Evolutionary conservation across 1,140 invertebrate species (phyloP).

Genomic region (Plectrocnemia conspersa): DNA sequence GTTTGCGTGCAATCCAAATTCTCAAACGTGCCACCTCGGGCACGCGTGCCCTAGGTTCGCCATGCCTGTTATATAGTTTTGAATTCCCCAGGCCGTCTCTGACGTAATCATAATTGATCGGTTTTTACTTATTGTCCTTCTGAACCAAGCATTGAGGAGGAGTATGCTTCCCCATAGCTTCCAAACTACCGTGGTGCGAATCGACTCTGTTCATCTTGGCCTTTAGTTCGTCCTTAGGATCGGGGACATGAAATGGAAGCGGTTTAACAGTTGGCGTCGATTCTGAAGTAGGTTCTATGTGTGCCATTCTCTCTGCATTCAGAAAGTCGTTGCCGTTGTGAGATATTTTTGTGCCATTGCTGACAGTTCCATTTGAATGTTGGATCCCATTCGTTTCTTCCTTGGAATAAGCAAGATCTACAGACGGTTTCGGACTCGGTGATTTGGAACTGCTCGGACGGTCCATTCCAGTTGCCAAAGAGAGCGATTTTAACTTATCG

Average conservation of each 20-base stretch:
- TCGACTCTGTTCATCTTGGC: constrained; percentile 51
- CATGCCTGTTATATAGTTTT: too few relatives aligned
- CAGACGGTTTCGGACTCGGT: constrained; percentile 25
- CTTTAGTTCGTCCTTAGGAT: constrained; percentile 42
- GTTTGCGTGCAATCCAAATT: too few relatives aligned
- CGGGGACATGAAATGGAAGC: constrained; percentile 21
- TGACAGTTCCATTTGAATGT: constrained; percentile 34
- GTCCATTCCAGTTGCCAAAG: constrained; percentile 28
- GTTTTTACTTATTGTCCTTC: too few relatives aligned
- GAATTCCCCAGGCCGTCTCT: too few relatives aligned
- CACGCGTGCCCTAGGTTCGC: too few relatives aligned
- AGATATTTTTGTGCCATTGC: constrained; percentile 34
- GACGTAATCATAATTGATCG: too few relatives aligned
- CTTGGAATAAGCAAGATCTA: constrained; percentile 25
- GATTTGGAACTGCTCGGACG: not conserved
- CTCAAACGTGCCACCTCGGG: too few relatives aligned
- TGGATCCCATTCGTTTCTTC: constrained; percentile 38
- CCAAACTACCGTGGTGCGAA: constrained; percentile 47
- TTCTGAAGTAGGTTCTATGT: not conserved
- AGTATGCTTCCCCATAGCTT: constrained; percentile 36
- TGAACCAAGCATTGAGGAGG: constrained; percentile 12
- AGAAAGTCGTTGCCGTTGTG: constrained; percentile 45
- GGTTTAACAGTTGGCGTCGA: constrained; percentile 11
- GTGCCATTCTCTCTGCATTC: constrained; percentile 38
- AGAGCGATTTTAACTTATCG: constrained; percentile 26